Conservation (phyloP, 2,888 invertebrate genomes). For the Chrysolina oricalcia region DNA sequence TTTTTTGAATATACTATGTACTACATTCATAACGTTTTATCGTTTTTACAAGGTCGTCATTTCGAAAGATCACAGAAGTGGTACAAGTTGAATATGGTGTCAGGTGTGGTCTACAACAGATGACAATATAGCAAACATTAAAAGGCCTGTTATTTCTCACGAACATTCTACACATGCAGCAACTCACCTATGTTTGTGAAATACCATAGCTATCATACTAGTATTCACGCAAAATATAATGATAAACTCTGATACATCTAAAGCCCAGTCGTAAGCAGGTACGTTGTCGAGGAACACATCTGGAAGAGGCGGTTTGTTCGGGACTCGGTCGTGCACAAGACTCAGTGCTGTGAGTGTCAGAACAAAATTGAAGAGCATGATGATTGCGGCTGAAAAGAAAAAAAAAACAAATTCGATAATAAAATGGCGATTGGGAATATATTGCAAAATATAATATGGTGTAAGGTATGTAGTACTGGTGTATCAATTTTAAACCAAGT, state of each 20-base stretch:
- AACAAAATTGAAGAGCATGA: slow-evolving; percentile 78
- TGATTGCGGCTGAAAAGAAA: slow-evolving; percentile 75
- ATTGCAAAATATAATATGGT: too few relatives aligned
- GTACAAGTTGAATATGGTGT: background rate
- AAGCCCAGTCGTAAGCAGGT: slow-evolving; percentile 84
- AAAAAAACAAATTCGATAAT: slow-evolving; percentile 45
- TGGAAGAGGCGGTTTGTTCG: slow-evolving; percentile 86
- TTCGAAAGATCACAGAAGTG: background rate
- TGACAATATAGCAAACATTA: too few relatives aligned
- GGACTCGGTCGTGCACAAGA: slow-evolving; percentile 90
- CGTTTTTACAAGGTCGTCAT: too few relatives aligned
- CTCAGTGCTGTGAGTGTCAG: slow-evolving; percentile 83
- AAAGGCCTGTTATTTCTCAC: too few relatives aligned
- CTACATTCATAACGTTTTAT: too few relatives aligned
- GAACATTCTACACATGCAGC: too few relatives aligned
- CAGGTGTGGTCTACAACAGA: background rate
- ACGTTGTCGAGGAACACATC: slow-evolving; percentile 89
- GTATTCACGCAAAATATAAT: slow-evolving; percentile 88
- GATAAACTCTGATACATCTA: slow-evolving; percentile 88
- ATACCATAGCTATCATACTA: slow-evolving; percentile 84
- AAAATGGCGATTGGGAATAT: too few relatives aligned
- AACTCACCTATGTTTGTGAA: slow-evolving; percentile 87
- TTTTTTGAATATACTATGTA: too few relatives aligned
- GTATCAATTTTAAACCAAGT: too few relatives aligned
- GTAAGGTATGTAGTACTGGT: too few relatives aligned